Evolutionary conservation across 2,888 invertebrate species (phyloP).

Genomic region (Coenonympha glycerion): DNA sequence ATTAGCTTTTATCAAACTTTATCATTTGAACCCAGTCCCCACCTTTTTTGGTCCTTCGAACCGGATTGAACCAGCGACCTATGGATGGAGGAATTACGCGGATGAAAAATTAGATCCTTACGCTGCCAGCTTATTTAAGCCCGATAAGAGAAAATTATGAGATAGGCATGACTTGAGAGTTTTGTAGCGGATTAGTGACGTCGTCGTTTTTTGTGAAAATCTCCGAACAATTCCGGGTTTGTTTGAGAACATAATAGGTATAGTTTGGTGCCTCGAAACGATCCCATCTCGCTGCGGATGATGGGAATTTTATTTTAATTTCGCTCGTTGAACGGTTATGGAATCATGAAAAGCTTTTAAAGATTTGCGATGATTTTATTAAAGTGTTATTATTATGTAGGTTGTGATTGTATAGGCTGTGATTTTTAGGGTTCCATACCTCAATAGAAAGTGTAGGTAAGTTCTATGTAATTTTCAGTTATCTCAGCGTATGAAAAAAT

Average conservation of each 20-base stretch:
- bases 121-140: slow-evolving; percentile 8
- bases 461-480: background rate
- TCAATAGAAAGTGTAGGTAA: too few species aligned
- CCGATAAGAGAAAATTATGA: slow-evolving; percentile 22
- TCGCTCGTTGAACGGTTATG: slow-evolving; percentile 2
- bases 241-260: slow-evolving; percentile 10
- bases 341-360: slow-evolving; percentile 7
- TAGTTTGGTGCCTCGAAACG: slow-evolving; percentile 9
- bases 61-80: slow-evolving; percentile 25
- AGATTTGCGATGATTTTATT: slow-evolving; percentile 4
- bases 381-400: slow-evolving; percentile 5
- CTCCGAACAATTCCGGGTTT: slow-evolving; percentile 13
- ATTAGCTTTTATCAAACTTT: too few species aligned
- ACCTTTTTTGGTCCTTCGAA: slow-evolving; percentile 20
- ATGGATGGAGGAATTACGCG: too few species aligned
- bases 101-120: slow-evolving; percentile 11
- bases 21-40: too few species aligned
- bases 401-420: slow-evolving; percentile 4
- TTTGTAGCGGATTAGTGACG: slow-evolving; percentile 14
- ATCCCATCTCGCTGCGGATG: slow-evolving; percentile 7
- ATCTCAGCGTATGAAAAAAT: background rate
- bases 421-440: too few species aligned
- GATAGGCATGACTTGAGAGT: slow-evolving; percentile 17
- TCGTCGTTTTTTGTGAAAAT: slow-evolving; percentile 28
- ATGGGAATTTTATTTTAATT: slow-evolving; percentile 10